phyloP scores from a whole-genome alignment of 2,113 vertebrate species.

The Capreolus pygargus region DNA sequence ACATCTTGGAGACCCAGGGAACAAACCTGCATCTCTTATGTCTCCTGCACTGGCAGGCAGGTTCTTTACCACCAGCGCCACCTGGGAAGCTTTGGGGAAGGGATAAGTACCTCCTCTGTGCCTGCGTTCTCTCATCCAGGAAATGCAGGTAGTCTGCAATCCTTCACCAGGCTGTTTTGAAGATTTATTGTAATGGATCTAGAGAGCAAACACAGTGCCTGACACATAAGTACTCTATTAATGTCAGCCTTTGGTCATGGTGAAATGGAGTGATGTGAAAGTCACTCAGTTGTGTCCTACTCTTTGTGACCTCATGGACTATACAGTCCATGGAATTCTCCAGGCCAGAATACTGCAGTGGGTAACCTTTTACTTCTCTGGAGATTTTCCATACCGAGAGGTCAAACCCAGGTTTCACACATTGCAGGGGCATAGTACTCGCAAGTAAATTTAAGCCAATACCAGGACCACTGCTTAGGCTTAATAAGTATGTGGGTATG shows the following conservation, averaged over 20 bases:
- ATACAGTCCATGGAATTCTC: background rate
- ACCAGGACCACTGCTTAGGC: background rate
- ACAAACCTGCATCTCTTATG: accelerated
- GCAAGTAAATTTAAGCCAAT: background rate
- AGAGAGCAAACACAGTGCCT: no score
- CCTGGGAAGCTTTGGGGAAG: background rate
- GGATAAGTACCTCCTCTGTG: background rate
- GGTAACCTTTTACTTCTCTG: background rate
- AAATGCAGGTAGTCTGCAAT: background rate
- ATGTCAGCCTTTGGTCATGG: background rate
- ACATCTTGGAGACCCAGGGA: background rate
- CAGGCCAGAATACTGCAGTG: background rate
- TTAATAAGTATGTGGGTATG: background rate
- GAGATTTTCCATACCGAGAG: background rate
- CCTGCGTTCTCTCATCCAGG: background rate
- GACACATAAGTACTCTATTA: background rate
- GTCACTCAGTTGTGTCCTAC: background rate
- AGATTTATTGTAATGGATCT: background rate
- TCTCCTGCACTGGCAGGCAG: background rate
- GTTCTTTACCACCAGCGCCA: background rate
- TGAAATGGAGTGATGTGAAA: background rate
- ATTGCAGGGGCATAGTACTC: background rate
- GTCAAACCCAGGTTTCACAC: background rate
- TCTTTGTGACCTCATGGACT: background rate
- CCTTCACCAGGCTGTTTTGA: background rate